phyloP scores from a whole-genome alignment of 2,797 vertebrate species.

The Aselliscus stoliczkanus region DNA sequence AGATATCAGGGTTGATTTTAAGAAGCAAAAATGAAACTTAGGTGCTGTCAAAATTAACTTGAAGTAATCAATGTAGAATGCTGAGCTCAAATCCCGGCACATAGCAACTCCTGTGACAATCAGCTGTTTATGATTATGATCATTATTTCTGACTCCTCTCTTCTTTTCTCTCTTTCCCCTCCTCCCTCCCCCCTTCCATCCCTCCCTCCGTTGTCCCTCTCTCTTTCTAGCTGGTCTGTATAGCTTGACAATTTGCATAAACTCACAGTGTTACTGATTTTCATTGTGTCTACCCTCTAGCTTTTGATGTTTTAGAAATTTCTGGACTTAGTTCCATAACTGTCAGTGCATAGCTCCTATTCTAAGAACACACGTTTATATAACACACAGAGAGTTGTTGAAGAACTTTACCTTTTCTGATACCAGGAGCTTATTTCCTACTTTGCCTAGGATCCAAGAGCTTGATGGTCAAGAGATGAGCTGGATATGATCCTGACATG shows the following conservation, averaged over 20 bases:
- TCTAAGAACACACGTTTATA: not conserved
- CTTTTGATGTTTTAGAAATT: not conserved
- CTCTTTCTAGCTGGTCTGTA: not conserved
- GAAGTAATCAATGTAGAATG: not conserved
- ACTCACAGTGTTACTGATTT: not conserved
- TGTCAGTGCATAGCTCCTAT: not conserved
- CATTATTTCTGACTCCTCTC: not conserved
- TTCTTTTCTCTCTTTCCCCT: not conserved
- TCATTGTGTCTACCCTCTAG: not conserved
- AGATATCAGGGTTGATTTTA: not conserved
- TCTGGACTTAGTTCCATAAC: slow-evolving; percentile 3
- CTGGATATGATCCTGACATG: not conserved
- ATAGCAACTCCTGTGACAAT: not conserved
- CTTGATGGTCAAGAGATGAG: not conserved
- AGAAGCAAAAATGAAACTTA: not conserved
- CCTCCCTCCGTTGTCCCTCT: too few relatives aligned
- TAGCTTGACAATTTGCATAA: not conserved
- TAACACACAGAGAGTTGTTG: not conserved
- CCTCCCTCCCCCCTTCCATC: too few relatives aligned
- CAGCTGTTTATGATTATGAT: not conserved
- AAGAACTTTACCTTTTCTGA: not conserved
- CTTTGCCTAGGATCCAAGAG: not conserved
- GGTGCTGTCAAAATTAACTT: not conserved
- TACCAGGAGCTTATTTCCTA: not conserved
- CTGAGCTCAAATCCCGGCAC: not conserved